Conservation (phyloP, 2,113 vertebrate species). For the Pionites leucogaster region DNA sequence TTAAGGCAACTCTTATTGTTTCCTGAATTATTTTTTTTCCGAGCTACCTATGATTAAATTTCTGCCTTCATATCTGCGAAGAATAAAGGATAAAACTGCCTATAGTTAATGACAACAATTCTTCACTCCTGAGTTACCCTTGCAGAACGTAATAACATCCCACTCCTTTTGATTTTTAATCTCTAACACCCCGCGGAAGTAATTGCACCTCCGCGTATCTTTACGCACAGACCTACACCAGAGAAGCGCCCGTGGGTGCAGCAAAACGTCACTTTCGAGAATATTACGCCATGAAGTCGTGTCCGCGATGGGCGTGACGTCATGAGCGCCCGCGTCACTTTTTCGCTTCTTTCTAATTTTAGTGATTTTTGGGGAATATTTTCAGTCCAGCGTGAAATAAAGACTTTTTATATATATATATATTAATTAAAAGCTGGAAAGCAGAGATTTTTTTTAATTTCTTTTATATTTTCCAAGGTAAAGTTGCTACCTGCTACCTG, state of each 20-base stretch:
- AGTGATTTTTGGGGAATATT: background rate
- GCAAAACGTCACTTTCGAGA: background rate
- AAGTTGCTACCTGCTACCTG: background rate
- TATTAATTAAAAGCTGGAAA: background rate
- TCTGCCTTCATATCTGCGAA: constrained; percentile 52
- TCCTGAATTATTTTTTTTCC: constrained; percentile 44
- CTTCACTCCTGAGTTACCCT: constrained; percentile 66
- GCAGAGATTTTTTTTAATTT: background rate
- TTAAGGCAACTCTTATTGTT: constrained; percentile 65
- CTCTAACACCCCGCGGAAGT: background rate
- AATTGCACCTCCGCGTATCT: background rate
- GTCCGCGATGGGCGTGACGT: constrained; percentile 46
- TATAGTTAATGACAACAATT: constrained; percentile 63
- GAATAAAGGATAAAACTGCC: constrained; percentile 66
- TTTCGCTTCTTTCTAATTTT: background rate
- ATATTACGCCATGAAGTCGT: constrained; percentile 14
- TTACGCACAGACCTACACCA: background rate
- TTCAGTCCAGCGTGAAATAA: background rate
- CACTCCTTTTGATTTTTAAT: constrained; percentile 15
- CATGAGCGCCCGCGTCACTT: background rate
- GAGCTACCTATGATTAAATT: constrained; percentile 66
- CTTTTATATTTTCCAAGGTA: rapidly evolving
- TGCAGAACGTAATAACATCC: constrained; percentile 58
- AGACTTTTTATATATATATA: background rate
- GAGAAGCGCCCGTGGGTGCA: background rate